Evolutionary conservation across 2,888 invertebrate species (phyloP).

Genomic region (Melanophora roralis): DNA sequence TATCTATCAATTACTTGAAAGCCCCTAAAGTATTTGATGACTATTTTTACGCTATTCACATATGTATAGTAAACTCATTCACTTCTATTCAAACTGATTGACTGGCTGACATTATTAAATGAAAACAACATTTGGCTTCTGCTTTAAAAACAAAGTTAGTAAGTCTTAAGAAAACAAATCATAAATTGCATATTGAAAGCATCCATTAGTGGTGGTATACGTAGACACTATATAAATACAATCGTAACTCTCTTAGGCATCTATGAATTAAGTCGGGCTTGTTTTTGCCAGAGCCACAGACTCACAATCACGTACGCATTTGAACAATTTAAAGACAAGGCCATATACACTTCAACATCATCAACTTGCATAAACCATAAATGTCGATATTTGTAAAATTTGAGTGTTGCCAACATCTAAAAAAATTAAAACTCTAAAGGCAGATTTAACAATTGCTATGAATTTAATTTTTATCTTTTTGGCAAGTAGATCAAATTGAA

Average conservation of each 20-base stretch:
- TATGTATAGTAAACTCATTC: neutral
- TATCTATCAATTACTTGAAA: slow-evolving; percentile 15
- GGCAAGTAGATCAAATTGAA: too few relatives aligned
- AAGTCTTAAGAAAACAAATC: slow-evolving; percentile 38
- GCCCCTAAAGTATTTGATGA: slow-evolving; percentile 3
- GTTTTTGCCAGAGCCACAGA: neutral
- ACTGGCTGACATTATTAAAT: slow-evolving; percentile 20
- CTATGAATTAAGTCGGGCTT: slow-evolving; percentile 8
- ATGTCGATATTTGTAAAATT: slow-evolving; percentile 47
- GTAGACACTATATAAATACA: neutral
- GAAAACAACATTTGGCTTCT: neutral
- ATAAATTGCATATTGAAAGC: slow-evolving; percentile 16
- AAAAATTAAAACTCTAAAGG: too few relatives aligned
- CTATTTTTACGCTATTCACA: slow-evolving; percentile 29
- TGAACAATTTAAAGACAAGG: neutral
- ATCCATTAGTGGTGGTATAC: slow-evolving; percentile 18
- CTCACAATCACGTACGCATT: slow-evolving; percentile 40
- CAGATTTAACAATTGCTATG: too few relatives aligned
- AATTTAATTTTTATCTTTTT: too few relatives aligned
- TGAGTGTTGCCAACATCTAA: neutral
- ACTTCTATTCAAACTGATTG: slow-evolving; percentile 38
- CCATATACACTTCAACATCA: slow-evolving; percentile 9
- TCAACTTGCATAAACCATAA: slow-evolving; percentile 42
- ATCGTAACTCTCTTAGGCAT: neutral
- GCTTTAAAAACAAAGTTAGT: slow-evolving; percentile 9